These are phyloP conservation scores for Bambusicola thoracicus DNA, from an alignment of 2,113 vertebrate species.

Conservation along the genomic window DNA sequence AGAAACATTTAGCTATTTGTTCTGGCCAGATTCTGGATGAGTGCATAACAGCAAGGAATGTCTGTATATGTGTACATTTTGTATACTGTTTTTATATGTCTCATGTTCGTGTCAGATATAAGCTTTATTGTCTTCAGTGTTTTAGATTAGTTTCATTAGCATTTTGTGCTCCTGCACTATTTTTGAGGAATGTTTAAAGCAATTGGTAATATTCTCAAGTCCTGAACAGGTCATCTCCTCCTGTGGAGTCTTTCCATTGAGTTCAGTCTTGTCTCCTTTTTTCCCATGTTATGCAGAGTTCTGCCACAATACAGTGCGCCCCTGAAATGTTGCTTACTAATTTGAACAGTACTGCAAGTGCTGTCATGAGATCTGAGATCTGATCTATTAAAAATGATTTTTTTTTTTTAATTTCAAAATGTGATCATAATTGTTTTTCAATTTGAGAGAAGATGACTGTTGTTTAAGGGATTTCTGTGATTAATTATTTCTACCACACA, in stretches of 20 bases:
- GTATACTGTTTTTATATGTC: background rate
- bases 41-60: background rate
- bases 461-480: constrained; percentile 19
- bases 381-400: background rate
- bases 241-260: background rate
- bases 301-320: background rate
- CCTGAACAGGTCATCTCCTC: background rate
- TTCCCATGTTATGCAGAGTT: background rate
- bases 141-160: background rate
- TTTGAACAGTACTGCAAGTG: background rate
- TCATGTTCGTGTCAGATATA: background rate
- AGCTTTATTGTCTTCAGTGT: background rate
- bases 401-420: background rate
- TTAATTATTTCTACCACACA: background rate
- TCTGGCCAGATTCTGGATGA: background rate
- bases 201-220: background rate
- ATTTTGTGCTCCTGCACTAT: background rate
- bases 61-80: background rate
- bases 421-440: background rate
- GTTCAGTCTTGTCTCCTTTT: background rate
- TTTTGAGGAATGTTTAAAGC: background rate
- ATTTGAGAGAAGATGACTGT: constrained; percentile 15
- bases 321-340: background rate
- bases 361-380: background rate
- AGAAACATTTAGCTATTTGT: background rate